These are phyloP conservation scores for Rhodophaea formosa DNA, from an alignment of 2,888 invertebrate species.

Conservation along the genomic window DNA sequence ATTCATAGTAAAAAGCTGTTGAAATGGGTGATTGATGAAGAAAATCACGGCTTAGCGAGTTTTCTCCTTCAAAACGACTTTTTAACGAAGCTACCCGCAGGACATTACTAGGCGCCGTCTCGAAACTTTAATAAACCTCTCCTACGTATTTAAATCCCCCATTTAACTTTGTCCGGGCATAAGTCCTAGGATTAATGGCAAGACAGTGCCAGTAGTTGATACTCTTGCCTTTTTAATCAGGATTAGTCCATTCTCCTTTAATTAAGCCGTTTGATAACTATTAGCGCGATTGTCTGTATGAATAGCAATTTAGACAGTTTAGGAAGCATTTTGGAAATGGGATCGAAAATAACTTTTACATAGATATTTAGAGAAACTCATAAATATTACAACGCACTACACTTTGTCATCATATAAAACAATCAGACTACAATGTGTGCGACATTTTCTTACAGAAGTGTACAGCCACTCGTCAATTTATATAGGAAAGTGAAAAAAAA, in stretches of 20 bases:
- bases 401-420: no score
- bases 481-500: no score
- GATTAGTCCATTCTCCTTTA: constrained; percentile 39
- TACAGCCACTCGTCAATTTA: no score
- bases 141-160: constrained; percentile 57
- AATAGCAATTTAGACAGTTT: not conserved
- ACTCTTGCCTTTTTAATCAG: constrained; percentile 53
- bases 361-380: no score
- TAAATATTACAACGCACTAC: no score
- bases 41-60: not conserved
- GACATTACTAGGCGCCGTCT: constrained; percentile 39
- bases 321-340: not conserved
- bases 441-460: no score
- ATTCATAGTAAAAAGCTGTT: not conserved
- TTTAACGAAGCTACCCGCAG: constrained; percentile 26
- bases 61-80: not conserved
- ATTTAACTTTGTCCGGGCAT: constrained; percentile 62
- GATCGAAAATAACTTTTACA: not conserved
- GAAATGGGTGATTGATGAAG: not conserved
- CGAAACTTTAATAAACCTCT: constrained; percentile 54
- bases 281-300: not conserved
- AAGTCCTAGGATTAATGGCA: constrained; percentile 60
- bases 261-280: constrained; percentile 24
- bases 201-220: constrained; percentile 44
- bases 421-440: no score